These are phyloP conservation scores for Acleris sparsana DNA, from an alignment of 2,888 invertebrate species.

Conservation along the genomic window DNA sequence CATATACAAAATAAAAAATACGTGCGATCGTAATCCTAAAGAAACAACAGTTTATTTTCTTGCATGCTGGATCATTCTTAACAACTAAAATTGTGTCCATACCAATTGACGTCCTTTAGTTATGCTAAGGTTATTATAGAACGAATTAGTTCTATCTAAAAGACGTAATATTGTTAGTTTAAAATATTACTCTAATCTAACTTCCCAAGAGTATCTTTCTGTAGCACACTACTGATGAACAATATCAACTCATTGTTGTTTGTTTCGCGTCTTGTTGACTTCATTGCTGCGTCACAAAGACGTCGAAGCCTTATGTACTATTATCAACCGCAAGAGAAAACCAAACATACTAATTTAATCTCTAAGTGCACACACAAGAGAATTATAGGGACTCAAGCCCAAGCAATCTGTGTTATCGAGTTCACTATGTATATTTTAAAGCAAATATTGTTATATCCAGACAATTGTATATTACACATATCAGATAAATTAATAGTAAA, in stretches of 20 bases:
- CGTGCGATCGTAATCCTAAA: too few relatives aligned
- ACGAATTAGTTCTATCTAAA: too few relatives aligned
- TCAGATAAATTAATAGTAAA: slow-evolving; percentile 42
- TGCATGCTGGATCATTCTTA: too few relatives aligned
- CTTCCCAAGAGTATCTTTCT: too few relatives aligned
- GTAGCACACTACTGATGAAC: background rate
- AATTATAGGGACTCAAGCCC: slow-evolving; percentile 14
- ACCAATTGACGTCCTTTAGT: too few relatives aligned
- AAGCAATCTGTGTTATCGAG: slow-evolving; percentile 50
- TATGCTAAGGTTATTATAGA: too few relatives aligned
- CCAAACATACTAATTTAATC: slow-evolving; percentile 19
- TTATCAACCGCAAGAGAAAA: slow-evolving; percentile 23
- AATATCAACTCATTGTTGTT: slow-evolving; percentile 9
- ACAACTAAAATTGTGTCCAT: too few relatives aligned
- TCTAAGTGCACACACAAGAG: slow-evolving; percentile 9
- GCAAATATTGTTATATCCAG: slow-evolving; percentile 39
- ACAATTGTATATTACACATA: slow-evolving; percentile 24
- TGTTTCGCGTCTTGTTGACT: slow-evolving; percentile 17
- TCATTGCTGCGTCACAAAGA: slow-evolving; percentile 13
- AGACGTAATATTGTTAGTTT: too few relatives aligned
- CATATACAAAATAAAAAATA: too few relatives aligned
- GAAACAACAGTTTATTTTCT: too few relatives aligned
- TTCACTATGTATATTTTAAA: slow-evolving; percentile 38
- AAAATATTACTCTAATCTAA: too few relatives aligned
- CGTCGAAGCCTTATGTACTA: slow-evolving; percentile 7